Evolutionary conservation across 2,888 invertebrate genomes (phyloP), one percentile per base, ranked within the genome.

Genomic region (Pycnomerus fuliginosus): DNA sequence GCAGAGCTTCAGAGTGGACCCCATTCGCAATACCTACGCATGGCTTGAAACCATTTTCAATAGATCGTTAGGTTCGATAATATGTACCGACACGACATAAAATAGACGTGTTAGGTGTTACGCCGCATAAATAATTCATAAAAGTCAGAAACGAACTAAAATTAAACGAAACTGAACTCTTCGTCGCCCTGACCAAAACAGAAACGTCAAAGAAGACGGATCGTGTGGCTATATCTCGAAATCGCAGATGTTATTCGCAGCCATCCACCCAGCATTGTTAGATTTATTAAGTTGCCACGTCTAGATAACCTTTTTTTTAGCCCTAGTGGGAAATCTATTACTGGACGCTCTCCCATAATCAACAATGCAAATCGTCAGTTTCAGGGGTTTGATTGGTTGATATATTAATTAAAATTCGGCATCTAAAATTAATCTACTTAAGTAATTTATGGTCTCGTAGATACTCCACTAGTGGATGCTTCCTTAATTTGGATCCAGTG

Each of bases 201-300:
- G 41, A 55, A 56, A 52, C 50, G 61, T 60, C 61, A 60, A 63
- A 58, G 29, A 61, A 60, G 61, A 60, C 55, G 59, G 56, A 63
- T 63, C 54, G 58, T 42, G 48, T 42, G 53, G 41, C 44, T 48
- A 46, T 58, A 61, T 60, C 60, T 58, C 27, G 46, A 56, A 50
- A 61, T 60, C 58, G 55, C 55, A 58, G 54, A 58, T 59, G 55
- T 55, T 60, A 56, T 60, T 59, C 44, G 37, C 44, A 31, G 27
- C 44, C 44, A 38, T 38, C 32, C 31, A 33, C 28, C 37, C 27
- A 15, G 23, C 29, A 34, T 30, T 33, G 36, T 42, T 42, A 46
- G 46, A 46, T 46, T 46, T 46, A 46, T 46, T 41, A 42, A 41
- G 35, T 41, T 31, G 32, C 41, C 39, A 34, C 25, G 20, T 32